Conservation (phyloP, 2,113 vertebrate genomes). For the Furnarius figulus region DNA sequence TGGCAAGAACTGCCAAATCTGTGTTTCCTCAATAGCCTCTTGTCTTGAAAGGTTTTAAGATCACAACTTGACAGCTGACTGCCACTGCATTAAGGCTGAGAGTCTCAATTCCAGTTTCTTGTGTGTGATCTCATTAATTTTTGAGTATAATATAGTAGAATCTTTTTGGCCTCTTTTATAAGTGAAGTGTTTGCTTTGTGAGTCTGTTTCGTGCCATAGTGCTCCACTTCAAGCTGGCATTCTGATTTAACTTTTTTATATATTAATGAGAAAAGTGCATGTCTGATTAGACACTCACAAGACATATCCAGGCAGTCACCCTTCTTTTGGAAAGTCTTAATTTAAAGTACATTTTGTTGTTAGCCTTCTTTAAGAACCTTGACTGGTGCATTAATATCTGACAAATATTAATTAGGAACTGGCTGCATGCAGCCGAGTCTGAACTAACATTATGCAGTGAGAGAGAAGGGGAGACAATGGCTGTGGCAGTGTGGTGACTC, state of each 20-base stretch:
- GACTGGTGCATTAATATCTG: not conserved
- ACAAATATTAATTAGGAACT: not conserved
- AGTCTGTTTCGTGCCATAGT: not conserved
- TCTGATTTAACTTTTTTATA: not conserved
- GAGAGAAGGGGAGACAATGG: not conserved
- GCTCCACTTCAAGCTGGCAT: not conserved
- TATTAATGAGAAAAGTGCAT: not conserved
- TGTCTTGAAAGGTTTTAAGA: not conserved
- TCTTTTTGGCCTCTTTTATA: not conserved
- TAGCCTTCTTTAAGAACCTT: not conserved
- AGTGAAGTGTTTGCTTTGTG: not conserved
- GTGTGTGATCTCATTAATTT: not conserved
- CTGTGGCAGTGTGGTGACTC: not conserved
- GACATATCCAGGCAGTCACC: not conserved
- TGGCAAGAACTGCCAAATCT: not conserved
- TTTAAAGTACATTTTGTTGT: not conserved
- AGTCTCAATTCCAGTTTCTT: not conserved
- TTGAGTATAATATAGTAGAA: not conserved
- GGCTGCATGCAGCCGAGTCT: not conserved
- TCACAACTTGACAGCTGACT: accelerated
- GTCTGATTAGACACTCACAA: not conserved
- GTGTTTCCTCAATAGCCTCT: not conserved
- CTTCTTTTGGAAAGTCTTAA: not conserved
- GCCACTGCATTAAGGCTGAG: not conserved
- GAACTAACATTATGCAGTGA: not conserved